Percentiles rank a stretch among this genome's conserved stretches.
These are phyloP conservation scores for Drosophila chauvacae DNA, from an alignment of 1,140 invertebrate genomes.

Conservation along the genomic window DNA sequence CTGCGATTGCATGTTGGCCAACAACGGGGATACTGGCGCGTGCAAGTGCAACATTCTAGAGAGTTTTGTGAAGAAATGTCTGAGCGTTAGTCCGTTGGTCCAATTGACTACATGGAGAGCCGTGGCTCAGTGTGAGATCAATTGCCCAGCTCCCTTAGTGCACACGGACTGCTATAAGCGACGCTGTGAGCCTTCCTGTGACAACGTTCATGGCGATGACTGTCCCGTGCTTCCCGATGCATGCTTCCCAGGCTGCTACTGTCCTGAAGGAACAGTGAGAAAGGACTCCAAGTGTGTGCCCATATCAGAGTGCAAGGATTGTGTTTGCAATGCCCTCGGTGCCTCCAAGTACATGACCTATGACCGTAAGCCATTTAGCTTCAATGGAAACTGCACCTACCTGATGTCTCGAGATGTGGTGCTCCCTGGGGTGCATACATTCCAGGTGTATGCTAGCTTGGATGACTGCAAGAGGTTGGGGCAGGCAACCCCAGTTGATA, in stretches of 20 bases:
- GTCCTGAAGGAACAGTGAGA: conserved; percentile 90
- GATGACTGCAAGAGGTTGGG: conserved; percentile 77
- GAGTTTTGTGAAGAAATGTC: conserved; percentile 89
- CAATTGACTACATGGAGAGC: conserved; percentile 90
- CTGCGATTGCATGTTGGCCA: conserved; percentile 88
- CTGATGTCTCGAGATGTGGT: conserved; percentile 88
- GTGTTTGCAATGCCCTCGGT: conserved; percentile 90
- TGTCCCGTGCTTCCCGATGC: conserved; percentile 88
- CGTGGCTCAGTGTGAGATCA: conserved; percentile 86
- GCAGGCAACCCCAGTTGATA: conserved; percentile 28
- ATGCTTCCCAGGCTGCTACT: conserved; percentile 93
- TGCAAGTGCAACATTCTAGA: conserved; percentile 90
- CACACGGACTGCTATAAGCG: conserved; percentile 92
- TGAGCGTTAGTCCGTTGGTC: conserved; percentile 87
- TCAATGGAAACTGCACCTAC: conserved; percentile 92
- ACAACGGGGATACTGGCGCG: conserved; percentile 84
- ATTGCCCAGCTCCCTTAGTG: conserved; percentile 89
- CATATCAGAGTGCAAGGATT: conserved; percentile 90
- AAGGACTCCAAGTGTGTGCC: conserved; percentile 89
- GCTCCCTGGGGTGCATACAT: conserved; percentile 86
- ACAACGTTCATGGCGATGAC: conserved; percentile 86
- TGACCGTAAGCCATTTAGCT: conserved; percentile 89
- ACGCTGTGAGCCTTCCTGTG: conserved; percentile 90
- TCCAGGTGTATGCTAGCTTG: conserved; percentile 85
- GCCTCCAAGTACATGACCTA: conserved; percentile 90